Evolutionary conservation across 2,113 vertebrate species (phyloP).

Genomic region (Coracopsis vasa): DNA sequence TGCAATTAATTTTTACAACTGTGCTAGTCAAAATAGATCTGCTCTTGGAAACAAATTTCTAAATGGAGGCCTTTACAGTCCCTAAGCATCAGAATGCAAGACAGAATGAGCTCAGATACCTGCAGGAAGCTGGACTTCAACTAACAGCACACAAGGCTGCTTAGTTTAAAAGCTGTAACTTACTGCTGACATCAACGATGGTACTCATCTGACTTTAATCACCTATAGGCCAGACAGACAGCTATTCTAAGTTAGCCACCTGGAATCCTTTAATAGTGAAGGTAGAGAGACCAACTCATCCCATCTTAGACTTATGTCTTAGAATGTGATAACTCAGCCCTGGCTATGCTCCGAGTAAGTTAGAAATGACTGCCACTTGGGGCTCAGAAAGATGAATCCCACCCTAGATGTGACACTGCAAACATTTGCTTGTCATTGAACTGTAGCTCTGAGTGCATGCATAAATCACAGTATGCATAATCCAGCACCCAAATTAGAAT

Average conservation of each 20-base stretch:
- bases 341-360: background rate
- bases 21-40: background rate
- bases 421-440: background rate
- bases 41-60: background rate
- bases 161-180: background rate
- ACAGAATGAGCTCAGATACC: background rate
- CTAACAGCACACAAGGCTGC: background rate
- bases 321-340: background rate
- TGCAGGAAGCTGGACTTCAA: background rate
- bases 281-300: background rate
- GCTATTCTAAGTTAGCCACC: background rate
- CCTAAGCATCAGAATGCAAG: background rate
- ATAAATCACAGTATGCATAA: background rate
- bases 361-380: background rate
- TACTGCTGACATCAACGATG: background rate
- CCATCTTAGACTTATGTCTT: background rate
- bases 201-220: background rate
- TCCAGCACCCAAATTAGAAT: background rate
- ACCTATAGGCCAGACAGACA: background rate
- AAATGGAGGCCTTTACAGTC: background rate
- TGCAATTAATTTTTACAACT: constrained; percentile 7
- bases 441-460: background rate
- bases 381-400: background rate
- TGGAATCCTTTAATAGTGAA: background rate
- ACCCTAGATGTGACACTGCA: background rate